Base-by-base conservation (phyloP, 2,888 invertebrate genomes). In the Polylopha cassiicola region DNA sequence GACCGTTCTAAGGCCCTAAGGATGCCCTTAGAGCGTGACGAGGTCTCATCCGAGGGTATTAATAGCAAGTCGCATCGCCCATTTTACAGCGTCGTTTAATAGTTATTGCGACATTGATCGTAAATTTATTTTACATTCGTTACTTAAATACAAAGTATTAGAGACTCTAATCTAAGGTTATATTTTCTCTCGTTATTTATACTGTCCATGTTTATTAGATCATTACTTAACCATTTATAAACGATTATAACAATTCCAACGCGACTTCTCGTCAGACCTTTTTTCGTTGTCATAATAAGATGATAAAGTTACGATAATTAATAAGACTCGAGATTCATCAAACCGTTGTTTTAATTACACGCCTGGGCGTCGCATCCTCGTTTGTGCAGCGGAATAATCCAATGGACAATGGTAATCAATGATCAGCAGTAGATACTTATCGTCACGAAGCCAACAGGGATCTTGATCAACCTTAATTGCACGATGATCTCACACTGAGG, bases 1-100 rank as follows among this genome's bases (percentile, higher is more conserved):
- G 46, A 50, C 33, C 39, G 43, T 50, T 73, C 68, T 75, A 66
- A 72, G 76, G 72, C 72, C 73, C 76, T 74, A 58, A 56, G 59
- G 56, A 61, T 66, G 79, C 73, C 74, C 77, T 78, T 65, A 68
- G 71, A 65, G 69, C 79, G 84, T 79, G 78, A 71, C 77, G 73
- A 81, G 78, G 78, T 65, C 73, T 65, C 41, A 26, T 27, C 46
- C 52, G 58, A 57, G 55, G 61, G 33, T 39, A 44, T 36, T 36
- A 36, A 39, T 48, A 46, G 42, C 58, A 59, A 59, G 63, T 54
- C 58, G 45, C 51, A 46, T 49, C 51, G 65, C 70, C 65, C 65
- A 73, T 70, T 70, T 68, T 66, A 67, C 61, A 62, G 58, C 52
- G 55, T 48, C 60, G 55, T 70, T 78, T 76, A 73, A 78, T 72